Evolutionary conservation across 2,888 invertebrate genomes (phyloP).

Genomic region (Pimpla rufipes): DNA sequence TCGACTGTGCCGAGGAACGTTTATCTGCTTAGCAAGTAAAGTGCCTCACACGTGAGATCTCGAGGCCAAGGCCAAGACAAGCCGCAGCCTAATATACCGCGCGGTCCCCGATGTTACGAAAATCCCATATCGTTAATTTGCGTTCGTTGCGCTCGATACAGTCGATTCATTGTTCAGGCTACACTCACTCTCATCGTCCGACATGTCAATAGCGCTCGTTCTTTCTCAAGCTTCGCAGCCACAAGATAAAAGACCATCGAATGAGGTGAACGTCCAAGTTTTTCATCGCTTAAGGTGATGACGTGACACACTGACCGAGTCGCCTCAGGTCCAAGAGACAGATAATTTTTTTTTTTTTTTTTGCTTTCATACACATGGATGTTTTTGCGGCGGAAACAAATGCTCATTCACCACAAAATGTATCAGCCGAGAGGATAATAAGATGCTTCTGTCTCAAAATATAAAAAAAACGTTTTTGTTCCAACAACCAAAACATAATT

Average conservation of each 20-base stretch:
- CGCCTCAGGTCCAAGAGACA: not conserved
- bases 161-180: conserved; percentile 43
- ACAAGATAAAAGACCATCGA: conserved; percentile 17
- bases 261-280: not conserved
- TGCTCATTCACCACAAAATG: no score
- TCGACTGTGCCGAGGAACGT: not conserved
- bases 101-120: conserved; percentile 8
- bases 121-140: conserved; percentile 4
- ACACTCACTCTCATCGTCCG: conserved; percentile 12
- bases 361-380: not conserved
- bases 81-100: not conserved
- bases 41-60: conserved; percentile 16
- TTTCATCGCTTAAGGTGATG: not conserved
- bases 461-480: no score
- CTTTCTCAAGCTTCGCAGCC: not conserved
- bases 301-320: not conserved
- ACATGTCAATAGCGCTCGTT: conserved; percentile 9
- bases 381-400: not conserved
- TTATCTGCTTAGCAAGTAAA: not conserved
- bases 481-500: no score
- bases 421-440: no score
- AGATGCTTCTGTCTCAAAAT: no score
- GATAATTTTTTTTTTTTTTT: not conserved
- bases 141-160: conserved; percentile 57
- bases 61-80: conserved; percentile 21